Evolutionary conservation across 2,113 vertebrate genomes (phyloP).

Genomic region (Buteo buteo): DNA sequence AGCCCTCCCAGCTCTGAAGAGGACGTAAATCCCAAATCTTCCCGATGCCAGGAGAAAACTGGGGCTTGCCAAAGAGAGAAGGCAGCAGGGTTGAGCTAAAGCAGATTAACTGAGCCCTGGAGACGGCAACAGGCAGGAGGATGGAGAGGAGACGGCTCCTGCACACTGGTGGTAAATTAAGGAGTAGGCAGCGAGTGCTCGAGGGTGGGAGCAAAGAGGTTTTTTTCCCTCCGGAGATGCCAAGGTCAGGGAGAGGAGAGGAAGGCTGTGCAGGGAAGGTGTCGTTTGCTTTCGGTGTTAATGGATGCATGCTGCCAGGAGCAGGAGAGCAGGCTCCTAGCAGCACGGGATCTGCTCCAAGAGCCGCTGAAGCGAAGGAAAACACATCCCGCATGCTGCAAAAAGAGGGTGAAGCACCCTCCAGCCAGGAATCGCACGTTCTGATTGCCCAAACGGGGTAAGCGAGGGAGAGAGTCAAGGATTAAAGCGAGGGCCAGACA

Average conservation of each 20-base stretch:
- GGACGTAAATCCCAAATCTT: background rate
- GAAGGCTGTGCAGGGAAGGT: background rate
- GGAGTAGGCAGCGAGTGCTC: background rate
- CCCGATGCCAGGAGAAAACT: background rate
- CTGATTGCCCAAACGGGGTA: background rate
- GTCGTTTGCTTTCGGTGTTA: background rate
- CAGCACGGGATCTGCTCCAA: background rate
- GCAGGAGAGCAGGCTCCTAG: background rate
- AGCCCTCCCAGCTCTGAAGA: background rate
- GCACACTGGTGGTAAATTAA: background rate
- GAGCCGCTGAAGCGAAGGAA: background rate
- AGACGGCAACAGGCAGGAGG: background rate
- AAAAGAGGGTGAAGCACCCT: background rate
- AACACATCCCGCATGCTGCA: background rate
- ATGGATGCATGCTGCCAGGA: background rate
- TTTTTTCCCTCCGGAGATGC: background rate
- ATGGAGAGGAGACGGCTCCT: background rate
- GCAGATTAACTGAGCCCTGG: background rate
- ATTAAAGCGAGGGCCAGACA: background rate
- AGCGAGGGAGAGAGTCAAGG: background rate
- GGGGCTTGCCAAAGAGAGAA: background rate
- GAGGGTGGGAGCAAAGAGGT: background rate
- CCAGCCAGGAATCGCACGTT: background rate
- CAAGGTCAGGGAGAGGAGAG: background rate
- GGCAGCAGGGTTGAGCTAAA: background rate